Evolutionary conservation across 2,797 vertebrate genomes (phyloP), one percentile per base, ranked within the genome.

Genomic region (Microctenopoma steveboyesi): DNA sequence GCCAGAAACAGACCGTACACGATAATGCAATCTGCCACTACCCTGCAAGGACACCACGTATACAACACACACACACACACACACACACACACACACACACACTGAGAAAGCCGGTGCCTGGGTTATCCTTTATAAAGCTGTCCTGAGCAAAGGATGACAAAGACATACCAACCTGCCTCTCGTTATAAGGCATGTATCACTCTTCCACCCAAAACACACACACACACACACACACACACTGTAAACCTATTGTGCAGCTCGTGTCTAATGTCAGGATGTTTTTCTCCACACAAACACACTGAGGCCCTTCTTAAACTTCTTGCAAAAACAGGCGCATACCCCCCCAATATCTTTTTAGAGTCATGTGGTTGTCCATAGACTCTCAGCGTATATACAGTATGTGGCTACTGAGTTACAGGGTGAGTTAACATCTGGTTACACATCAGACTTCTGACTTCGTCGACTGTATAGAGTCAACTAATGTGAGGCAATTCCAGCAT

Each of bases 21-120:
- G 70, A 79, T 85, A 86, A 81, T 82, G 64, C 73, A 82, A 82
- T 83, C 69, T 78, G 70, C 70, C 40, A 39, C 63, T 28, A 28
- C 45, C 25, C 63, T 64, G 22, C 63, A 42, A 37, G 35, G 35
- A 37, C 35, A 37, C 35, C 35, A 37, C 35, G 9, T 37, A 37
- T 9, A 37, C 35, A 37, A 37, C 9, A 37, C 35, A 22, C 22
- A 22, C 22, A 22, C 22, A 22, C 51, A 48, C 37, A 28, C 35
- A 58, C 22, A 58, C 22, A 60, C 7, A 22, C 22, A 22, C 22
- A 22, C 51, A 48, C 37, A 28, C 35, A 58, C 22, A 25, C 46
- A 60, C 7, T 7, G 18, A 18, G 15, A 47, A 2, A n/a, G 45
- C 64, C 42, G 22, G 22, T 22, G 22, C 22, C 22, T 46, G 62